These are phyloP conservation scores for Melipona beecheii DNA, from an alignment of 2,888 invertebrate species.

Conservation along the genomic window DNA sequence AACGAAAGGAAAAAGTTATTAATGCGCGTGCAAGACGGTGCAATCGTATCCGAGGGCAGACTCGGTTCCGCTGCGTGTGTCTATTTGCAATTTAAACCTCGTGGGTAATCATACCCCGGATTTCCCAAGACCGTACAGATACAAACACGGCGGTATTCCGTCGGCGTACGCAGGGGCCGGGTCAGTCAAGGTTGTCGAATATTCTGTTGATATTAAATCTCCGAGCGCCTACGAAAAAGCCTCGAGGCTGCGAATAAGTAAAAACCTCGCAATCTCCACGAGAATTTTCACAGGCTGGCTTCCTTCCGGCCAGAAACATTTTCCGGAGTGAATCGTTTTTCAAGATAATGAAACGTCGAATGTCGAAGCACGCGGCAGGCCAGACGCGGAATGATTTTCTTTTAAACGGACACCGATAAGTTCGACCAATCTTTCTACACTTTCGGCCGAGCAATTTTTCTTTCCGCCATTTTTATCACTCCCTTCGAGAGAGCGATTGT, in stretches of 20 bases:
- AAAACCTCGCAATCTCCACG: constrained; percentile 16
- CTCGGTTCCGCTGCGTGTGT: constrained; percentile 16
- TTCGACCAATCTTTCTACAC: neutral
- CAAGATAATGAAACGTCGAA: constrained; percentile 8
- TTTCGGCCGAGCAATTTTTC: neutral
- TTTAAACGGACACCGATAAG: constrained; percentile 2
- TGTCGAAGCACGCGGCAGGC: neutral
- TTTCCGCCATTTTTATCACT: neutral
- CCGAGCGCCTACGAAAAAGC: constrained; percentile 29
- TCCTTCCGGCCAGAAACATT: neutral
- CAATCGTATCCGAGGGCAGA: constrained; percentile 14
- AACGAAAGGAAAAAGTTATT: constrained; percentile 25
- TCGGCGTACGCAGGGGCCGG: constrained; percentile 15
- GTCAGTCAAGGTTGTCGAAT: constrained; percentile 46
- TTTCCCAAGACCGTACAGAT: constrained; percentile 48
- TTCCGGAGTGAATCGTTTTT: neutral
- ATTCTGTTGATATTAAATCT: constrained; percentile 58
- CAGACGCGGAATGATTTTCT: neutral
- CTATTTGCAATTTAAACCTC: constrained; percentile 65
- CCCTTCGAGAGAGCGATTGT: too few species aligned
- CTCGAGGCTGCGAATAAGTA: constrained; percentile 29
- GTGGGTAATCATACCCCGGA: constrained; percentile 54
- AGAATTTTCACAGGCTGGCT: neutral
- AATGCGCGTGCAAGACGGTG: neutral
- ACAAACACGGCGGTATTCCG: constrained; percentile 44